Conservation (phyloP, 2,888 invertebrate genomes). For the Tachina lurida region DNA sequence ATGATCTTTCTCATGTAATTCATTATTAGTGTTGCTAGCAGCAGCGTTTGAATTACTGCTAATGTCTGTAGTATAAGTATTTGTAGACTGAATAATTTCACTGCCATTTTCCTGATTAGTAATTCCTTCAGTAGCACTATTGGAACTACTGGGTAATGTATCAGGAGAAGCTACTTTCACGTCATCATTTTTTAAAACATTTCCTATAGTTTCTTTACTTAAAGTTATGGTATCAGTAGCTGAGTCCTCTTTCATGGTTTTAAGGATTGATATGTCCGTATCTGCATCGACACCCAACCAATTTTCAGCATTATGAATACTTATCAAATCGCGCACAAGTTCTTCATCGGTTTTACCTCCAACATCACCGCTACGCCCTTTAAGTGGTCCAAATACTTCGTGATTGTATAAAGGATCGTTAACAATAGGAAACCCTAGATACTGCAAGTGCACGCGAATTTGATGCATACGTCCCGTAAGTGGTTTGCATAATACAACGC, state of each 20-base stretch:
- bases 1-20: constrained; percentile 18
- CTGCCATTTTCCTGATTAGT: constrained; percentile 79
- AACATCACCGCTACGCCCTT: constrained; percentile 94
- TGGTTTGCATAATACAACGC: constrained; percentile 96
- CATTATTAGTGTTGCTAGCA: constrained; percentile 18
- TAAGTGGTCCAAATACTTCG: constrained; percentile 95
- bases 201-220: constrained; percentile 73
- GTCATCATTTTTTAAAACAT: constrained; percentile 85
- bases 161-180: constrained; percentile 88
- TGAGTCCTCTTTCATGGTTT: constrained; percentile 87
- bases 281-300: constrained; percentile 96
- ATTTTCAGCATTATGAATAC: constrained; percentile 96
- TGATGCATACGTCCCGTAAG: constrained; percentile 99
- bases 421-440: constrained; percentile 97
- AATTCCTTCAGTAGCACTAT: constrained; percentile 83
- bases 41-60: neutral
- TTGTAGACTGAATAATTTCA: constrained; percentile 17
- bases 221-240: constrained; percentile 84
- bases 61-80: constrained; percentile 19
- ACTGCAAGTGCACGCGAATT: constrained; percentile 99
- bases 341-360: constrained; percentile 95
- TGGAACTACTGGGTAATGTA: constrained; percentile 87
- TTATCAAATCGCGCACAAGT: constrained; percentile 93
- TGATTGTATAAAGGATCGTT: constrained; percentile 99
- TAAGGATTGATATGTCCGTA: constrained; percentile 91